A percentile compares a stretch with the other conserved stretches of the same genome.
These are phyloP conservation scores for Andrena praecox DNA, from an alignment of 2,888 invertebrate genomes.

Conservation along the genomic window DNA sequence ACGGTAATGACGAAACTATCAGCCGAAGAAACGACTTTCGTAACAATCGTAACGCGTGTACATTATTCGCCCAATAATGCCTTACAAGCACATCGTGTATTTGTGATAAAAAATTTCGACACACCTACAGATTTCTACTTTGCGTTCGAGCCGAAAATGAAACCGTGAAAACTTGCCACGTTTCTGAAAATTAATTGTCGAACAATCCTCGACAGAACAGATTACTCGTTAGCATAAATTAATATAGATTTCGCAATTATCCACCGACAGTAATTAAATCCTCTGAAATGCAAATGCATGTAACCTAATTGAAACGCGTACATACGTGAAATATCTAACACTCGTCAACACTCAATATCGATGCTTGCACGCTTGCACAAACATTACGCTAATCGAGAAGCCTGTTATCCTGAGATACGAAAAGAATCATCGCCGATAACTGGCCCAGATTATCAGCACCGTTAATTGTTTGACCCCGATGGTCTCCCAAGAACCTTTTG, in stretches of 20 bases:
- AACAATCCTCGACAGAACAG: background rate
- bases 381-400: too few species aligned
- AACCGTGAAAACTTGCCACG: slow-evolving; percentile 6
- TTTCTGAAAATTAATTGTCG: background rate
- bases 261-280: too few species aligned
- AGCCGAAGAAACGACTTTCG: slow-evolving; percentile 1
- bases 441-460: slow-evolving; percentile 1
- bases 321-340: too few species aligned
- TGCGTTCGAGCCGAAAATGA: background rate
- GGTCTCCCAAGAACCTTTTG: slow-evolving; percentile 6
- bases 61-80: background rate
- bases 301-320: too few species aligned
- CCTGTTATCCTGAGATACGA: too few species aligned
- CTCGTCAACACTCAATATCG: too few species aligned
- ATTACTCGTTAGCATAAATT: slow-evolving; percentile 3
- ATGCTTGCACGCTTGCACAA: too few species aligned
- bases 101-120: background rate
- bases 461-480: slow-evolving; percentile 1
- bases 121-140: background rate
- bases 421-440: background rate
- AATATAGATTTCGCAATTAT: too few species aligned
- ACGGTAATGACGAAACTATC: background rate
- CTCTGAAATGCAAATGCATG: too few species aligned
- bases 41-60: background rate
- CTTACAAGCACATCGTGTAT: background rate